Conservation (phyloP, 2,888 invertebrate species). For the Aphrophora alni region DNA sequence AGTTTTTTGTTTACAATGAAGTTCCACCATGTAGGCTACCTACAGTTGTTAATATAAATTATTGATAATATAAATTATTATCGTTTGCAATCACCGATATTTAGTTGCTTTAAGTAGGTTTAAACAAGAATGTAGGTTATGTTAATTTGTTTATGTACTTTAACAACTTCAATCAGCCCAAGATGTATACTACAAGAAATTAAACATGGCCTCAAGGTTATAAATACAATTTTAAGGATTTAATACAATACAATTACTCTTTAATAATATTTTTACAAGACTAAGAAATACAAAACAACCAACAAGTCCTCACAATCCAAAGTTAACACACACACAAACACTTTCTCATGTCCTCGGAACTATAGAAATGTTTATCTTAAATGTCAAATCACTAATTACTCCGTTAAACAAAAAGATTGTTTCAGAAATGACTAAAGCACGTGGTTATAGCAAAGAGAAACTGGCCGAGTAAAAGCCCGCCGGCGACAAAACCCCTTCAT, state of each 20-base stretch:
- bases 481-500: slow-evolving; percentile 29
- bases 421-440: neutral
- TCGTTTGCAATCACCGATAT: too few species aligned
- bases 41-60: too few species aligned
- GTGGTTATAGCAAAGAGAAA: slow-evolving; percentile 2
- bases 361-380: neutral
- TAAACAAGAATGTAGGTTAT: too few species aligned
- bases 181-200: neutral
- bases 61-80: too few species aligned
- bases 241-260: neutral
- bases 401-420: neutral
- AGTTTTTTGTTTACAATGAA: too few species aligned
- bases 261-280: neutral
- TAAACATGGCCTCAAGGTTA: neutral
- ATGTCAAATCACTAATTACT: neutral
- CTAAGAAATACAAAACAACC: neutral
- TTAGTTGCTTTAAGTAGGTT: too few species aligned
- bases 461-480: slow-evolving; percentile 16
- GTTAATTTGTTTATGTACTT: too few species aligned
- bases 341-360: neutral
- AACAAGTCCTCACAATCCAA: neutral
- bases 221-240: neutral
- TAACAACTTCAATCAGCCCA: too few species aligned
- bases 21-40: too few species aligned
- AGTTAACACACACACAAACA: too few species aligned